Evolutionary conservation across 2,888 invertebrate genomes (phyloP), one percentile per base, ranked within the genome.

Genomic region (Parnassius glacialis): DNA sequence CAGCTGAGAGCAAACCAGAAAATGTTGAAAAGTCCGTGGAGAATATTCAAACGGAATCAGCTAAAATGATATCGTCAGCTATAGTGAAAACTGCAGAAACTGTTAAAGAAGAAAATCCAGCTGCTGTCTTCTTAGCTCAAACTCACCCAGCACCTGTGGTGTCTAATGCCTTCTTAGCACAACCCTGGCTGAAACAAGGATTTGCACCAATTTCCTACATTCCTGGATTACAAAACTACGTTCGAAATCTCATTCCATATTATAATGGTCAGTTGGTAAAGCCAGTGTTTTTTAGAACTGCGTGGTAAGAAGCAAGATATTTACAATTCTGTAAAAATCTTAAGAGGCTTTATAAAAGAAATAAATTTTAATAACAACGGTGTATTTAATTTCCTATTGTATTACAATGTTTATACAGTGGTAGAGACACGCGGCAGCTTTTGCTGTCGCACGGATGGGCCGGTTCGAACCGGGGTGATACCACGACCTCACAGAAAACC

Each of bases 31-130:
- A 74, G 43, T 60, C 64, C 7, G 66, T 63, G 9, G 70, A 72
- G 11, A 66, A 71, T 0, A 67, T 72, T 2, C 68, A 71, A 55
- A 53, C 70, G 0, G 75, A 75, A 56, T 65, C 71, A 16, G 68
- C 69, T 1, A 69, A 69, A 42, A 67, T 74, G 34, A 7, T 1
- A 34, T 34, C 7, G 1, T 34, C 34, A 34, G 34, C 34, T 7
- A 2, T 2, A 20, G 20, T 20, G 20, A 2, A 20, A 20, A 20
- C 20, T 2, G 20, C 20, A 20, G 20, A 20, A 20, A 2, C 20
- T 2, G 20, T 20, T 20, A 20, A 20, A 20, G 20, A 1, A 20
- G 20, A 20, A 20, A 20, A 20, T 20, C 20, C 20, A 20, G 20
- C 20, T 20, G 20, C 20, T 20, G 2, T 20, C 20, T 20, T 20